These are phyloP conservation scores for Calcarius ornatus DNA, from an alignment of 2,113 vertebrate species.

Conservation along the genomic window DNA sequence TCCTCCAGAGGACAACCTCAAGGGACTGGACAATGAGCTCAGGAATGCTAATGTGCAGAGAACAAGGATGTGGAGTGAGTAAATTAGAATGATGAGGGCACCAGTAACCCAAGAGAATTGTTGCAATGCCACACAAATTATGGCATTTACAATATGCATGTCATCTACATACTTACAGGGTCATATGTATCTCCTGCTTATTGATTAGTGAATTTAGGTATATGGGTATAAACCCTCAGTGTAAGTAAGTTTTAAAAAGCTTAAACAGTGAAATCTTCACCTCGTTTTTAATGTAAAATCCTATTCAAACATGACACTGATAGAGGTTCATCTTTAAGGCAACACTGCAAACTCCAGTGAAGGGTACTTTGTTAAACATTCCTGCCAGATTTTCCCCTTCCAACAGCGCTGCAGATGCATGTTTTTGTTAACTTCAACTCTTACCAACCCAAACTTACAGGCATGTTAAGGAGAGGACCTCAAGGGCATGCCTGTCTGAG, in stretches of 20 bases:
- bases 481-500: background rate
- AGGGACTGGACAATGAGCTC: conserved; percentile 8
- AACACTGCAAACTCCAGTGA: background rate
- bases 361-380: background rate
- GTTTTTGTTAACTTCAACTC: background rate
- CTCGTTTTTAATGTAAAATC: background rate
- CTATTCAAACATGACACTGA: background rate
- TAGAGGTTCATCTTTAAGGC: background rate
- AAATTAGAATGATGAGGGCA: conserved; percentile 19
- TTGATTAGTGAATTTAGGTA: background rate
- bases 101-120: background rate
- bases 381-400: background rate
- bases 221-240: background rate
- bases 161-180: background rate
- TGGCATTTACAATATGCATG: background rate
- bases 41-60: background rate
- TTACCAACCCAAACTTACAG: background rate
- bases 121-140: background rate
- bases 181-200: background rate
- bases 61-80: background rate
- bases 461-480: accelerated
- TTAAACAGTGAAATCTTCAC: background rate
- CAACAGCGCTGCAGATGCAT: background rate
- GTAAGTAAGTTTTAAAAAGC: background rate
- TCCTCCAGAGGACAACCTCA: background rate